Conservation (phyloP, 2,888 invertebrate species). For the Oasisia sp. region DNA sequence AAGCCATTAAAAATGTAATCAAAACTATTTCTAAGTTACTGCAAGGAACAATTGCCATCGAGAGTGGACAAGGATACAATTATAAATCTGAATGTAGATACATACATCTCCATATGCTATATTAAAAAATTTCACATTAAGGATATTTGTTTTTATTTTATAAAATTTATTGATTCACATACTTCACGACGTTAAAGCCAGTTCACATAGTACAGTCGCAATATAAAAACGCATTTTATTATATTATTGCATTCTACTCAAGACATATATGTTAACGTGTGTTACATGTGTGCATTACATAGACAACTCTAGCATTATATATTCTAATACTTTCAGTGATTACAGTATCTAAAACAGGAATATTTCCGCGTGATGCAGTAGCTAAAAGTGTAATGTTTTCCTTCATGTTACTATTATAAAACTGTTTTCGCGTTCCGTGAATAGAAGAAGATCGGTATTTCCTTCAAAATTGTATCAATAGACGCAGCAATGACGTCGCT, state of each 20-base stretch:
- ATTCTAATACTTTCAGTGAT: too few species aligned
- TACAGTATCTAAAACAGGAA: neutral
- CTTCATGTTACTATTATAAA: too few species aligned
- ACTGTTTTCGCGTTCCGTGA: too few species aligned
- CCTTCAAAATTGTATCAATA: too few species aligned
- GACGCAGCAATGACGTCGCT: too few species aligned
- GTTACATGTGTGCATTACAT: conserved; percentile 5
- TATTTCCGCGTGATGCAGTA: neutral
- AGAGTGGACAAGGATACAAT: too few species aligned
- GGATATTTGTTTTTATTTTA: neutral
- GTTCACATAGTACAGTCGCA: neutral
- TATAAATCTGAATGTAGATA: too few species aligned
- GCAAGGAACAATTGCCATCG: too few species aligned
- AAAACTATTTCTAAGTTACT: too few species aligned
- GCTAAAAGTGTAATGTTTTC: neutral
- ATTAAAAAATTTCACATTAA: neutral
- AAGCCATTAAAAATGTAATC: too few species aligned
- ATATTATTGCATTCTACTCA: neutral
- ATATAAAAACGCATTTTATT: neutral
- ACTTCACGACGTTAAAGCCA: neutral
- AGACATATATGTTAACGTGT: neutral
- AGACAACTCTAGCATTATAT: neutral
- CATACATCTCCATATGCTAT: neutral
- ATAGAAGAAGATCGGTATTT: too few species aligned
- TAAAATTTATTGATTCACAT: neutral